Evolutionary conservation across 2,888 invertebrate species (phyloP).

Genomic region (Apodemia hepburni): DNA sequence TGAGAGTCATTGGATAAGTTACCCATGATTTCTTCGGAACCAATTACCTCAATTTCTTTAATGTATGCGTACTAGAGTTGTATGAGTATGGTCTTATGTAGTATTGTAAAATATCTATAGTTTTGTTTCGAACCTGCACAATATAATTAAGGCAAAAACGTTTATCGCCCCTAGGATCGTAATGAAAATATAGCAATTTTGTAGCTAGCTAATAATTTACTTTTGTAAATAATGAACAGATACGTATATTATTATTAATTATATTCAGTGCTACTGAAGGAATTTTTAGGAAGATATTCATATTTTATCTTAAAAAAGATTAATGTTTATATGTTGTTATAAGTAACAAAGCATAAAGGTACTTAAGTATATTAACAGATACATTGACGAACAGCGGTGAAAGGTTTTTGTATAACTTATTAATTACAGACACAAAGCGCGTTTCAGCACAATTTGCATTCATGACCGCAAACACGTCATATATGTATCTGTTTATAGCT

Average conservation of each 20-base stretch:
- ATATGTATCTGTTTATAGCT: constrained; percentile 3
- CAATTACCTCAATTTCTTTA: constrained; percentile 79
- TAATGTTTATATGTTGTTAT: background rate
- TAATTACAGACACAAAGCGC: background rate
- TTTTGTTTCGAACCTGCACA: constrained; percentile 54
- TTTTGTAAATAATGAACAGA: constrained; percentile 59
- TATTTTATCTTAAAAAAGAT: background rate
- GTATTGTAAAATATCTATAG: constrained; percentile 58
- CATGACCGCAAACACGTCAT: background rate
- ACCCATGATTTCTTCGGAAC: constrained; percentile 72
- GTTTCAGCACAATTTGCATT: background rate
- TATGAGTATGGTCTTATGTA: constrained; percentile 60
- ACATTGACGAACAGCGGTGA: background rate
- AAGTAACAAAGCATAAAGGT: background rate
- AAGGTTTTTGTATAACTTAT: background rate
- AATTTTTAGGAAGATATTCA: constrained; percentile 1
- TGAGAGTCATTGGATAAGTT: constrained; percentile 76
- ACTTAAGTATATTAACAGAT: background rate
- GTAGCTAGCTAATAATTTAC: constrained; percentile 48
- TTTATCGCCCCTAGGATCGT: constrained; percentile 41
- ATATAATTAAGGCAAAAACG: constrained; percentile 43
- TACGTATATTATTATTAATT: constrained; percentile 36
- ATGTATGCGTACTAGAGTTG: constrained; percentile 59
- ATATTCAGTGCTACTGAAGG: constrained; percentile 44
- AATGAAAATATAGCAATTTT: constrained; percentile 47